Conservation (phyloP, 1,140 invertebrate genomes). For the Drosophila sproati region DNA sequence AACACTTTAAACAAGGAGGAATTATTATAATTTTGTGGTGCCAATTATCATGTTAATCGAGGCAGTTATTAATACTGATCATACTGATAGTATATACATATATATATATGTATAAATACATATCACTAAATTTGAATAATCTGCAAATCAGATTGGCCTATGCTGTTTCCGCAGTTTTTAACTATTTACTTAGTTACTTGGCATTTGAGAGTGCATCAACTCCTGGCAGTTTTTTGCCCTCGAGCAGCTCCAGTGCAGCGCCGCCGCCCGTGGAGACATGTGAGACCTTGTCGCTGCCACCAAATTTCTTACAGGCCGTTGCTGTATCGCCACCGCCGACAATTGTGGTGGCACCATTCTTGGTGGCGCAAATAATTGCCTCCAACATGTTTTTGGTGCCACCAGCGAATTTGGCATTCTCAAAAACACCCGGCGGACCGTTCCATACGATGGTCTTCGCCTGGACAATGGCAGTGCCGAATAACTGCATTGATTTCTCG, state of each 20-base stretch:
- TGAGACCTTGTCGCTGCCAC: constrained; percentile 98
- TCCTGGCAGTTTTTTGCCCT: constrained; percentile 94
- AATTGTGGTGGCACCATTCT: constrained; percentile 92
- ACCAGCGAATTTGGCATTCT: constrained; percentile 95
- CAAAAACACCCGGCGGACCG: constrained; percentile 98
- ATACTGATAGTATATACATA: too few species aligned
- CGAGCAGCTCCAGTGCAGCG: constrained; percentile 97
- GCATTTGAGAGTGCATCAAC: constrained; percentile 94
- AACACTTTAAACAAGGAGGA: neutral
- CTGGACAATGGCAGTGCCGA: constrained; percentile 91
- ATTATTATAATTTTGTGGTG: too few species aligned
- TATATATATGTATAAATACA: too few species aligned
- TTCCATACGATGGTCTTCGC: constrained; percentile 99
- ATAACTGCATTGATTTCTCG: constrained; percentile 91
- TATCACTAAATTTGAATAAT: too few species aligned
- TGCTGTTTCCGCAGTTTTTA: neutral
- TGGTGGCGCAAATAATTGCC: constrained; percentile 94
- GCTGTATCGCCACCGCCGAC: constrained; percentile 99
- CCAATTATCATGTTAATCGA: too few species aligned
- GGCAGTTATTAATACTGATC: too few species aligned
- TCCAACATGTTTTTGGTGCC: constrained; percentile 97
- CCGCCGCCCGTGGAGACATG: constrained; percentile 99
- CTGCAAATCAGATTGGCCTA: too few species aligned
- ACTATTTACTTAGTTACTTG: constrained; percentile 63
- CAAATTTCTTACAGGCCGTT: constrained; percentile 97